phyloP scores from a whole-genome alignment of 1,140 invertebrate genomes.

The Harpegnathos saltator region DNA sequence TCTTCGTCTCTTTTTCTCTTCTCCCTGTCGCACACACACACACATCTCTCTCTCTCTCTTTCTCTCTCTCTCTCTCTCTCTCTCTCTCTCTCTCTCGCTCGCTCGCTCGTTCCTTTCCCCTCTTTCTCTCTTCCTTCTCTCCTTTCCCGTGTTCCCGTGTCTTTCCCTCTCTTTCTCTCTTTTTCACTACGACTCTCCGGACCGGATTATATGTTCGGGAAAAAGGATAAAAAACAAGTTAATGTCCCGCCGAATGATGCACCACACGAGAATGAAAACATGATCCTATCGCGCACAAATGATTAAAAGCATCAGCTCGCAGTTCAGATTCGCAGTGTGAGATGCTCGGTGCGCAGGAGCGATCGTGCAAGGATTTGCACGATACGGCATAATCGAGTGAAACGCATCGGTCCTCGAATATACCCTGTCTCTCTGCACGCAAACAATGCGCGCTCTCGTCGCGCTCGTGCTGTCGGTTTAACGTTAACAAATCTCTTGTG shows the following conservation, averaged over 20 bases:
- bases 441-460: neutral
- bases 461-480: neutral
- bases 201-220: conserved; percentile 45
- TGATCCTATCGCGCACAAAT: neutral
- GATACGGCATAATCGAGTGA: neutral
- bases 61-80: conserved; percentile 14
- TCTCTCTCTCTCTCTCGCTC: neutral
- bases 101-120: conserved; percentile 44
- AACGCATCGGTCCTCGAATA: neutral
- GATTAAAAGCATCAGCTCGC: conserved; percentile 9
- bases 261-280: neutral
- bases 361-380: neutral
- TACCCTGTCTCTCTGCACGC: neutral
- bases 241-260: conserved; percentile 41
- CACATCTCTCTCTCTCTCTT: neutral
- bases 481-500: conserved; percentile 1
- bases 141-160: neutral
- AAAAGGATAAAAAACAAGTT: conserved; percentile 63
- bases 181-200: conserved; percentile 24
- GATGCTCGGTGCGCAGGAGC: neutral
- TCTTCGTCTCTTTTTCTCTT: conserved; percentile 5
- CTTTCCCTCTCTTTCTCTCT: conserved; percentile 12
- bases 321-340: neutral
- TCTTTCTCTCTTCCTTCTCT: neutral
- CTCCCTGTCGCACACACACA: no score